Evolutionary conservation across 2,888 invertebrate genomes (phyloP), one percentile per base, ranked within the genome.

Genomic region (Quadroppia sp.): DNA sequence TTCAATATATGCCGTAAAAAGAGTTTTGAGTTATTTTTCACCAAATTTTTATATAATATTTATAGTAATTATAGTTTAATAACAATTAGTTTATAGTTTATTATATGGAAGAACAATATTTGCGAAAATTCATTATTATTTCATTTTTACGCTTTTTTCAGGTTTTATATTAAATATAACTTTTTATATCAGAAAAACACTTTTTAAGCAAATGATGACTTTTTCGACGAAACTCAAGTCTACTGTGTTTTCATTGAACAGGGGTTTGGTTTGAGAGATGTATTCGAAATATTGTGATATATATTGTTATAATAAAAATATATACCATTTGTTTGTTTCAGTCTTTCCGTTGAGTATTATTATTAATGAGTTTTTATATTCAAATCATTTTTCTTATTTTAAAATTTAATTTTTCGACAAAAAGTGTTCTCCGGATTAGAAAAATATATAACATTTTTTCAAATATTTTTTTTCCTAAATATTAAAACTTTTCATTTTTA

Each of bases 361-460:
- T 36, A 36, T 36, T 9, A 36, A 36, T 36, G 4, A 36, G 4
- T 36, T 36, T 36, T 36, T 4, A 7, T 36, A 9, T 36, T 4
- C 4, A 36, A 36, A 36, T 7, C 9, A 9, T 36, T 36, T 36
- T 36, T 36, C 36, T 36, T 9, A 9, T 36, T 36, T 36, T 36
- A 36, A 36, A 36, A 36, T 50, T 53, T 1, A 30, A 17, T 20
- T 40, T 64, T 64, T 64, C 64, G 64, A 64, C 64, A 64, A 64
- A 36, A 64, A 64, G 64, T 64, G 64, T 64, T 64, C 64, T 64
- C 64, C 64, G 28, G 36, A 64, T n/a, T 64, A 64, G 64, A 64
- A 64, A 64, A 69, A 69, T 69, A 36, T 64, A 69, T 69, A 69
- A 69, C 42, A 64, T 69, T 69, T 45, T 69, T 69, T 23, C 42